Percentiles rank a stretch among this genome's conserved stretches.
Evolutionary conservation across 2,113 vertebrate genomes (phyloP).

Genomic region (Clarias macrocephalus): DNA sequence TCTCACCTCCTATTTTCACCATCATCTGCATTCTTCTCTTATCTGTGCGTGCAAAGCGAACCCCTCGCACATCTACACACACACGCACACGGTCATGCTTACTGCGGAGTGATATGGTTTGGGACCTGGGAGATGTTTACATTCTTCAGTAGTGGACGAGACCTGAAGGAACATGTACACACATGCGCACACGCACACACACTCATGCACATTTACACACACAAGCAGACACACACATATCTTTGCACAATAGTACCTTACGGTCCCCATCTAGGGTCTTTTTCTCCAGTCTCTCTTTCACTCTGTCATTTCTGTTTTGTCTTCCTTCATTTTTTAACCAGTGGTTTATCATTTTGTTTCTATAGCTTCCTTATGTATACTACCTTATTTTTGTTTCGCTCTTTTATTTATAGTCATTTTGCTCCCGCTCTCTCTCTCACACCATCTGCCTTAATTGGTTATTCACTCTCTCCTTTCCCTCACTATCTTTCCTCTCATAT

Average conservation of each 20-base stretch:
- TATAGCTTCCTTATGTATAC: background rate
- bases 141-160: background rate
- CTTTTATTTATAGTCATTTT: background rate
- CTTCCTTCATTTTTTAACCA: background rate
- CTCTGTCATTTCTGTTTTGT: slow-evolving; percentile 5
- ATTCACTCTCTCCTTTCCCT: background rate
- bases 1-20: slow-evolving; percentile 52
- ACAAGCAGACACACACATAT: background rate
- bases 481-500: too few species aligned
- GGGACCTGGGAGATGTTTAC: background rate
- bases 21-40: slow-evolving; percentile 62
- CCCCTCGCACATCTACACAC: background rate
- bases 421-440: background rate
- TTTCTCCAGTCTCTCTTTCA: background rate
- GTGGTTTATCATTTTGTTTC: background rate
- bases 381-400: background rate
- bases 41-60: slow-evolving; percentile 56
- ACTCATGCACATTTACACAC: background rate
- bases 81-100: background rate
- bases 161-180: background rate
- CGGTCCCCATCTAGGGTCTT: background rate
- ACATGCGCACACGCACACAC: background rate
- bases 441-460: background rate
- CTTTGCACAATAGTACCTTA: background rate
- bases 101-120: background rate